Conservation (phyloP, 2,888 invertebrate species). For the Dastarcus helophoroides region DNA sequence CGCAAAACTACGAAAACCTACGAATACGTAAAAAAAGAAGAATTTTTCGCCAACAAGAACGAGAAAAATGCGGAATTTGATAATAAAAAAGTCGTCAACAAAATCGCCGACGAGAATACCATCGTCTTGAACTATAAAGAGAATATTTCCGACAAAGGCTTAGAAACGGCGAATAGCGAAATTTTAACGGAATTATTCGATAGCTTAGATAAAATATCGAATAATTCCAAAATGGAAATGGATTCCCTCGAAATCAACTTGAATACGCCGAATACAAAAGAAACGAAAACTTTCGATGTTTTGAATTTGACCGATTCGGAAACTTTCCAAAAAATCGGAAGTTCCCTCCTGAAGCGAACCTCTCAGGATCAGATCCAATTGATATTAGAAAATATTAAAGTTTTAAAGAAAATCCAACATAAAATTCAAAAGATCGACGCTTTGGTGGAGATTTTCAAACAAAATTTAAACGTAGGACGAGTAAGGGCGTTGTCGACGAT, state of each 20-base stretch:
- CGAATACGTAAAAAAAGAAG: conserved; percentile 35
- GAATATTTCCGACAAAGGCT: conserved; percentile 31
- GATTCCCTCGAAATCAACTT: conserved; percentile 31
- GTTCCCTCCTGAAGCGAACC: conserved; percentile 16
- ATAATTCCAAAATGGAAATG: conserved; percentile 27
- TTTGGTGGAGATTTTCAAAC: conserved; percentile 43
- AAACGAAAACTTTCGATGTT: conserved; percentile 25
- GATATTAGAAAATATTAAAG: conserved; percentile 45
- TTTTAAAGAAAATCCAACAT: conserved; percentile 53
- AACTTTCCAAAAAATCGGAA: no score
- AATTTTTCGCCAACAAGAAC: conserved; percentile 25
- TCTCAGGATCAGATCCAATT: conserved; percentile 24
- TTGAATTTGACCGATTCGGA: no score
- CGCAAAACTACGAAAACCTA: conserved; percentile 31
- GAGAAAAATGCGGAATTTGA: conserved; percentile 19
- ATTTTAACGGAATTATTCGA: conserved; percentile 31
- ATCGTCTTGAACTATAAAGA: conserved; percentile 35
- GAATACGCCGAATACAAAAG: conserved; percentile 20
- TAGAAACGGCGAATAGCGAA: conserved; percentile 23
- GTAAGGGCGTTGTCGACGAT: conserved; percentile 59
- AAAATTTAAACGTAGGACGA: conserved; percentile 57
- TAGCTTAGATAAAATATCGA: conserved; percentile 30
- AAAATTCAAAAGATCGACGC: conserved; percentile 61
- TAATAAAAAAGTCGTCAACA: conserved; percentile 15
- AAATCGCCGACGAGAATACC: conserved; percentile 26